Base-by-base conservation (phyloP, 2,888 invertebrate species). In the Icerya purchasi region DNA sequence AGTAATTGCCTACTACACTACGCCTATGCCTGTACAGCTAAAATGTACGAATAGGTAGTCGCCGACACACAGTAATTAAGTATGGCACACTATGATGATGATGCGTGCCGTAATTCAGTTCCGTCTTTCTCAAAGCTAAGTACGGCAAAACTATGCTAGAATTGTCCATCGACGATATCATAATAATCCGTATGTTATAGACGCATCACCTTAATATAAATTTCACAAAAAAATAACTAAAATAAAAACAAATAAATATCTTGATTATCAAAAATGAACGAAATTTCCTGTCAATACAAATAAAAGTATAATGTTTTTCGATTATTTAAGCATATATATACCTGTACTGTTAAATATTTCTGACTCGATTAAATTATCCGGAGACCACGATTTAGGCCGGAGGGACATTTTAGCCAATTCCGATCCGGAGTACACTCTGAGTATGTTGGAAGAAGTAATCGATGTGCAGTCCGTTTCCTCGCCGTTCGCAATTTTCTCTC, bases 341-440 rank as follows among this genome's bases (percentile, higher is more conserved):
- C 71, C 69, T 58, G 70, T 65, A 76, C 77, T 63, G 76, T 71
- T 67, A 61, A 72, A 70, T 22, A 81, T 73, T 66, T 78, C 76
- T 50, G 77, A 74, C n/a, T 78, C 76, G n/a, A 76, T 71, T 66
- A 76, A 74, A 56, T 79, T 77, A 70, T 83, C 82, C 18, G 84
- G 84, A 56, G 84, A 82, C 83, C 84, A 84, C 51, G 83, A 84
- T 67, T 81, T 82, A 67, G 79, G 86, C 67, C 79, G 77, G 65
- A 73, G 72, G 66, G 64, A 70, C 67, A 63, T 68, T n/a, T 63
- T 61, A 2, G 64, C 61, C n/a, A 65, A 58, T 25, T 65, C 65
- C 2, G 59, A 50, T 1, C 65, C 65, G 10, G 63, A 59, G 49
- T 52, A 56, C 18, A 55, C 60, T 22, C 60, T 51, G 1, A 62